Conservation (phyloP, 30 jellyfish, hydroid and myxozoan species). For the Aurelia sp. region DNA sequence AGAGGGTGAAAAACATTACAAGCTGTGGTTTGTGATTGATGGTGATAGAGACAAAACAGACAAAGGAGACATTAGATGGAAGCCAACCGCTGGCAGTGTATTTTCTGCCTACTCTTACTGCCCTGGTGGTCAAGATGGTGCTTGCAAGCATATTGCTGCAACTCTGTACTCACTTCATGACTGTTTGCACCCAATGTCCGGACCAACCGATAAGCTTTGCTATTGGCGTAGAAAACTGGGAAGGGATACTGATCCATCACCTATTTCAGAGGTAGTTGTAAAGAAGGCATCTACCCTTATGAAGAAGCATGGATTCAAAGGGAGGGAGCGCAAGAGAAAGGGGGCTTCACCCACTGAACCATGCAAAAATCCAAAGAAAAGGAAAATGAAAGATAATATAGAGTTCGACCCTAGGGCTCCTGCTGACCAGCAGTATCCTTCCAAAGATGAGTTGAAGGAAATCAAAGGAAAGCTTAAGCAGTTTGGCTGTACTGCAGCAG, state of each 20-base stretch:
- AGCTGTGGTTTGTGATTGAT: too few relatives aligned
- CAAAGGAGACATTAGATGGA: too few relatives aligned
- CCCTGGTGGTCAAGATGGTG: too few relatives aligned
- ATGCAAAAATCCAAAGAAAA: not conserved
- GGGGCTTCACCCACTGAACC: not conserved
- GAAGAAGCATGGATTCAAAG: slow-evolving; percentile 12
- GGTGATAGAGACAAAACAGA: too few relatives aligned
- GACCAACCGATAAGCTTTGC: slow-evolving; percentile 4
- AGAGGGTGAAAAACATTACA: too few relatives aligned
- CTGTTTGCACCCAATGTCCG: slow-evolving; percentile 18
- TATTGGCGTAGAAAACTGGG: not conserved
- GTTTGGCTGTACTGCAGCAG: not conserved
- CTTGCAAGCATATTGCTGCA: too few relatives aligned
- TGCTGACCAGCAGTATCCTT: slow-evolving; percentile 2
- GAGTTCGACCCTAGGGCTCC: slow-evolving; percentile 22
- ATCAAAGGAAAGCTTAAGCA: not conserved
- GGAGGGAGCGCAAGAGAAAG: not conserved
- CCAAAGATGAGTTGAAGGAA: not conserved
- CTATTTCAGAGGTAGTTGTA: slow-evolving; percentile 4
- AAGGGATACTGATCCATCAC: slow-evolving; percentile 22
- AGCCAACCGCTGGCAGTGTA: too few relatives aligned
- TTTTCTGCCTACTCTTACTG: too few relatives aligned
- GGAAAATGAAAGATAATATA: not conserved
- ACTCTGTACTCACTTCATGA: slow-evolving; percentile 15
- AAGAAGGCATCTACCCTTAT: too few relatives aligned